Percentiles rank a stretch among this genome's conserved stretches.
Evolutionary conservation across 2,113 vertebrate genomes (phyloP).

Genomic region (Calidris pygmaea): DNA sequence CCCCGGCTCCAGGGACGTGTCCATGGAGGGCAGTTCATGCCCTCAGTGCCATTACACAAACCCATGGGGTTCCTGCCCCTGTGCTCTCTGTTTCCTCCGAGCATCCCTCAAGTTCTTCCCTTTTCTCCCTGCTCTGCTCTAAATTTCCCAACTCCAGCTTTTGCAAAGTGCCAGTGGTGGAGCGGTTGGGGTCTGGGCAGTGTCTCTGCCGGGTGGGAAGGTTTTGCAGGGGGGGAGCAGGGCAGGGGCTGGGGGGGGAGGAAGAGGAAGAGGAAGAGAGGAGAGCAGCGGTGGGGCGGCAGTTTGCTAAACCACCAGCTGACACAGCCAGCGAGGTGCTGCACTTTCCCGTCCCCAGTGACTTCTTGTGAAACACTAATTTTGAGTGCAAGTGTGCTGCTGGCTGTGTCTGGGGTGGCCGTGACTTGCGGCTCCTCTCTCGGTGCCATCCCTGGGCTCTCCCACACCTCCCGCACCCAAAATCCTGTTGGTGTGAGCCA

Average conservation of each 20-base stretch:
- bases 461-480: background rate
- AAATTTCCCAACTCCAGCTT: background rate
- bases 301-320: background rate
- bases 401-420: background rate
- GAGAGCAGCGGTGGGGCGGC: background rate
- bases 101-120: background rate
- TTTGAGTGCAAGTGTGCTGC: background rate
- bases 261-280: background rate
- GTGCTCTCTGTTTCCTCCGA: background rate
- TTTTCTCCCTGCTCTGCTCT: background rate
- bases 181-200: background rate
- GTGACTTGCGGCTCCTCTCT: rapidly evolving
- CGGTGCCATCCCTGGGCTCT: background rate
- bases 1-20: background rate
- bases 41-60: background rate
- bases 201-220: background rate
- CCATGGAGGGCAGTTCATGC: rapidly evolving
- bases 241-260: background rate
- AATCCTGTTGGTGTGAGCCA: background rate
- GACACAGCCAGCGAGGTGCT: background rate
- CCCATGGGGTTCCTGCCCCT: background rate
- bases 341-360: background rate
- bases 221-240: background rate
- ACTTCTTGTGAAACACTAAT: background rate
- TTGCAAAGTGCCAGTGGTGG: rapidly evolving